Base-by-base conservation (phyloP, 1,140 invertebrate species). In the Eriosoma lanigerum region DNA sequence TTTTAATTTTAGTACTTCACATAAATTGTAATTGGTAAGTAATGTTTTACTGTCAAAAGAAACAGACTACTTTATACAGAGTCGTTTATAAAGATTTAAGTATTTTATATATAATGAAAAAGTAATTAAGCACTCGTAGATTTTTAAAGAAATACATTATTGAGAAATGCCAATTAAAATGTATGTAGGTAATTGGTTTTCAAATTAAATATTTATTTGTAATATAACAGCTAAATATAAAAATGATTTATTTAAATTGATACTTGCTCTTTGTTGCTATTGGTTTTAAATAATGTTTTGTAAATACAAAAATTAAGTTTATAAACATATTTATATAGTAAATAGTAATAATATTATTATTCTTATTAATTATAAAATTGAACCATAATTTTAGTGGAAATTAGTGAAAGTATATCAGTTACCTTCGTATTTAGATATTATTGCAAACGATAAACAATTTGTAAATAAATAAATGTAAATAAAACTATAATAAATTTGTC, bases 391-490 rank as follows among this genome's bases (percentile, higher is more conserved):
- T 10, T 70, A 70, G 44, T 52, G 21, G 50, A 48, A 21, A 66
- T 12, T n/a, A 73, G 26, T 26, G 32, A n/a, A 32, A 56, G 5
- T 56, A 44, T 75, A 75, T 75, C 72, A 75, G 52, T 75, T 56
- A 75, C 52, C 72, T 58, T 75, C 17, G 10, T 56, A 17, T n/a
- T 56, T 75, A 75, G 50, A 13, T n/a, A 15, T 29, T 21, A 54
- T 32, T 38, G 24, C 1, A 44, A 32, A 54, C 19, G 44, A 24
- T 56, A 38, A 56, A 46, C 12, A 38, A 66, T 56, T 17, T 75
- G 72, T 75, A 75, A 1, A 75, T 75, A 56, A 38, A 12, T 56
- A 8, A 56, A 9, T 75, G 72, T 76, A 76, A 56, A 58, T 76
- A 76, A 58, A 38, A 73, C 70, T 12, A 54, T 73, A 32, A 68